Conservation (phyloP, 2,797 vertebrate species). For the Dipus sagitta region DNA sequence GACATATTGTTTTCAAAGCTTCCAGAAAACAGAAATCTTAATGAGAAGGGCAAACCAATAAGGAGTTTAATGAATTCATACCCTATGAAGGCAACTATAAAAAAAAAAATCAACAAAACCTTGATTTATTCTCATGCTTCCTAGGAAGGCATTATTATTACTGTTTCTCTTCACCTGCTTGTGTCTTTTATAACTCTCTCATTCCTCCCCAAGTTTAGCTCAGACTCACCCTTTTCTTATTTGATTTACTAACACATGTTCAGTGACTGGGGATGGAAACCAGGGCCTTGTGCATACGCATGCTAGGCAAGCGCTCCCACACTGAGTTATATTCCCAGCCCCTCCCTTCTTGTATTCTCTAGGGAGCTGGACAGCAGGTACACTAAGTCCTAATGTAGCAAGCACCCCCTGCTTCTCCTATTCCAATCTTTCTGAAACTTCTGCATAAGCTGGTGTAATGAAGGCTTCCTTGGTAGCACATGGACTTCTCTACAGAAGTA, state of each 20-base stretch:
- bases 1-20: constrained; percentile 11
- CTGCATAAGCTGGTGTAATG: fast-evolving
- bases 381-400: background rate
- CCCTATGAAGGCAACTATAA: background rate
- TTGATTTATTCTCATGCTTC: background rate
- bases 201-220: background rate
- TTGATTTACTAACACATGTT: too few relatives aligned
- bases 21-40: constrained; percentile 8
- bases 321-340: background rate
- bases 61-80: background rate
- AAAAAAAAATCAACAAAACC: background rate
- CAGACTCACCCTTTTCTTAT: background rate
- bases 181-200: background rate
- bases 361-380: background rate
- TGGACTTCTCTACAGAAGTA: background rate
- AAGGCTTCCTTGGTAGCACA: too few relatives aligned
- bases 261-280: background rate
- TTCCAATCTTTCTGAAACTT: background rate
- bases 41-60: background rate
- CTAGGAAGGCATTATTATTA: background rate
- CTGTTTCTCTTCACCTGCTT: background rate
- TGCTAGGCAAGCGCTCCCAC: too few relatives aligned
- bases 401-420: background rate
- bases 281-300: background rate
- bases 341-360: background rate